Base-by-base conservation (phyloP, 2,888 invertebrate genomes). In the Drosophila mettleri region DNA sequence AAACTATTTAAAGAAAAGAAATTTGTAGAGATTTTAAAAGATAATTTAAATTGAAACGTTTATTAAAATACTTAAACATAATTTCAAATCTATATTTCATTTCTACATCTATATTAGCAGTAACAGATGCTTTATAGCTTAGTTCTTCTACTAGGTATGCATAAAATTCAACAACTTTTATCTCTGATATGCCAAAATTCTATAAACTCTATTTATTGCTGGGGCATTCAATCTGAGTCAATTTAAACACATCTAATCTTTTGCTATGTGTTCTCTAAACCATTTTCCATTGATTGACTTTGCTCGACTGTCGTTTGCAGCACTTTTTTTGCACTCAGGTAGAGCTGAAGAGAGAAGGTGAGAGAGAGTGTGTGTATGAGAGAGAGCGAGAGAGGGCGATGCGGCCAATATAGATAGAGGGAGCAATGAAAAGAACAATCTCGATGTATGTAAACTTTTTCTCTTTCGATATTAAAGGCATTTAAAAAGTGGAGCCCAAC, bases 211-310 rank as follows among this genome's bases (percentile, higher is more conserved):
- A 18, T 9, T 6, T 39, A 3, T 2, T 27, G 43, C 3, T 7
- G 38, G 52, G 14, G 52, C n/a, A 52, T 52, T 29, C 18, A 2
- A 0, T 6, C 2, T 38, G 9, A 14, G 9, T 8, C 18, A 8
- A 12, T 5, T 16, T 12, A 16, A 24, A 18, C 16, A 2, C 33
- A 24, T 14, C 9, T 12, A 8, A 16, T n/a, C 12, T 22, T 52
- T 18, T 5, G 4, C 14, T 14, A 3, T 29, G 5, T 9, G 27
- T 24, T 52, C 14, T n/a, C 18, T 14, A 72, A 57, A 60, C 53
- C 67, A 65, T 65, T 80, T 81, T 84, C 49, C 78, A 73, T 52
- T 80, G 87, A 86, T 83, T 86, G 77, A 71, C 69, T 66, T 57
- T 31, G 41, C 58, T 53, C 54, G 66, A 49, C 52, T 66, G 58